A percentile compares a stretch with the other conserved stretches of the same genome.
phyloP scores from a whole-genome alignment of 2,797 vertebrate genomes.

The Euthynnus affinis region DNA sequence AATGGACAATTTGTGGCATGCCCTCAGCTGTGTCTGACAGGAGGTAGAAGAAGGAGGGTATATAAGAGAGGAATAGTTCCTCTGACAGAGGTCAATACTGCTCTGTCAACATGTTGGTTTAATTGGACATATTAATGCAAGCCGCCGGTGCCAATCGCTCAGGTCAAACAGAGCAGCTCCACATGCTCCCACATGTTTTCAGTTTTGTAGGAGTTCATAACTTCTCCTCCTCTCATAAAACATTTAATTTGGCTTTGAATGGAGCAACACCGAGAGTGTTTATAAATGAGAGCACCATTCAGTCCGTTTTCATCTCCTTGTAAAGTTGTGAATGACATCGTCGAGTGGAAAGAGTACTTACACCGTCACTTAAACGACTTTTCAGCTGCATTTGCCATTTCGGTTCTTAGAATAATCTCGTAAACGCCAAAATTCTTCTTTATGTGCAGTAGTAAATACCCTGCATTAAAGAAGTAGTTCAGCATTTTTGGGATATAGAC shows the following conservation, averaged over 20 bases:
- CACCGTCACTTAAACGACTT: neutral
- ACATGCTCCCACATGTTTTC: constrained; percentile 62
- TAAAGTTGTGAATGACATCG: constrained; percentile 15
- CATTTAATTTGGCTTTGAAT: constrained; percentile 55
- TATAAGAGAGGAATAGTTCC: constrained; percentile 11
- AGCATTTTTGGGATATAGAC: neutral
- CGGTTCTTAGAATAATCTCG: neutral
- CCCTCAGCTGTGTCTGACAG: neutral
- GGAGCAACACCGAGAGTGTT: constrained; percentile 55
- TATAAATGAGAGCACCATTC: constrained; percentile 42
- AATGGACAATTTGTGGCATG: constrained; percentile 9
- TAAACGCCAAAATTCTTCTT: constrained; percentile 4
- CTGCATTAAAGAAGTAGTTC: neutral
- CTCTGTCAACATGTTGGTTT: constrained; percentile 68
- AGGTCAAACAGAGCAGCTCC: constrained; percentile 64
- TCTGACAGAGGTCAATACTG: constrained; percentile 63
- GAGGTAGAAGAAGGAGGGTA: neutral
- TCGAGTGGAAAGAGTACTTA: neutral
- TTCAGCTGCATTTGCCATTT: neutral
- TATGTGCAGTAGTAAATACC: neutral
- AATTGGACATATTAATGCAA: constrained; percentile 73
- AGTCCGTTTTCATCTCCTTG: constrained; percentile 22
- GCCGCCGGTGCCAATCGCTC: constrained; percentile 62
- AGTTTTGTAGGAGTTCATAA: constrained; percentile 63
- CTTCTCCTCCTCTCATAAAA: constrained; percentile 70